phyloP scores from a whole-genome alignment of 2,113 vertebrate genomes.

The Mellivora capensis region DNA sequence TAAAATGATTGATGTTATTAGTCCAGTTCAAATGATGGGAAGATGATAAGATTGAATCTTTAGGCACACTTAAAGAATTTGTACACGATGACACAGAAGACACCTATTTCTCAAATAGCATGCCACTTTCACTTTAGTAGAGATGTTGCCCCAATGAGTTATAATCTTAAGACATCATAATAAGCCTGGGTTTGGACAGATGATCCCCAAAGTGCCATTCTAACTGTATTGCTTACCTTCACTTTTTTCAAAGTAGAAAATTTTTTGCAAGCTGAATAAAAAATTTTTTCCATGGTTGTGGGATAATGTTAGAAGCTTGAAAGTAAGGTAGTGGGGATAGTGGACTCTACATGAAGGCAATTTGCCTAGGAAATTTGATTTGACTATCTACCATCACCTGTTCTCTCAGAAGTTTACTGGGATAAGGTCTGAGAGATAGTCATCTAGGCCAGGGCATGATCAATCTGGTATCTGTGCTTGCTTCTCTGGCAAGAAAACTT shows the following conservation, averaged over 20 bases:
- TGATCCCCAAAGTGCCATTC: background rate
- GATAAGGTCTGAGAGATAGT: constrained; percentile 15
- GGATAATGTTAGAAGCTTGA: background rate
- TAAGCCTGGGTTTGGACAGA: background rate
- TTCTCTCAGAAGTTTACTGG: background rate
- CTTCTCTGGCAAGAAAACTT: constrained; percentile 19
- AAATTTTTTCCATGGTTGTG: background rate
- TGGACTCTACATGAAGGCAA: background rate
- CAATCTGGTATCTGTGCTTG: background rate
- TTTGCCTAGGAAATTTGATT: background rate
- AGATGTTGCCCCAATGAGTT: background rate
- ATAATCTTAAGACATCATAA: background rate
- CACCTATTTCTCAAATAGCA: background rate
- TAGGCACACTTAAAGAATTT: background rate
- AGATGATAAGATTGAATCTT: background rate
- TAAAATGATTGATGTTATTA: background rate
- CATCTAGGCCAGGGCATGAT: background rate
- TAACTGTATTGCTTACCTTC: background rate
- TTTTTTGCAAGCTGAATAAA: constrained; percentile 15
- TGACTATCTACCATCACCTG: background rate
- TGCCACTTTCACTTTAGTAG: background rate
- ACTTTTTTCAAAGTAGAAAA: background rate
- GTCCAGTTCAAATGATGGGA: background rate
- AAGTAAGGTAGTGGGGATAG: background rate
- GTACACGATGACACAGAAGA: background rate